These are phyloP conservation scores for Capricornis sumatraensis DNA, from an alignment of 2,113 vertebrate genomes.

Conservation along the genomic window DNA sequence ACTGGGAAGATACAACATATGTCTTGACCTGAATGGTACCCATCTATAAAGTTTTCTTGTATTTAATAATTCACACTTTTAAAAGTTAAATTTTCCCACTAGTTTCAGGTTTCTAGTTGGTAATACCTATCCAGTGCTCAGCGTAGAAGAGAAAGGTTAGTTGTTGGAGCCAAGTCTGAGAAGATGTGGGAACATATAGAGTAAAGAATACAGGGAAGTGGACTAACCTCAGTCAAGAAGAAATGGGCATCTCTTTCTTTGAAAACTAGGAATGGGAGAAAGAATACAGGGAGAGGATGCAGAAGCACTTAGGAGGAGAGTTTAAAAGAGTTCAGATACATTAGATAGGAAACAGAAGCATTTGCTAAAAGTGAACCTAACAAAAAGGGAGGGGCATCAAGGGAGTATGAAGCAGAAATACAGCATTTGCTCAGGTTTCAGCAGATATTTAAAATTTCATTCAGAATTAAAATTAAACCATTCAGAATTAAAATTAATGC, in stretches of 20 bases:
- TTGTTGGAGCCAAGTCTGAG: not conserved
- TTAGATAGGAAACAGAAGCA: not conserved
- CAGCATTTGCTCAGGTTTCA: not conserved
- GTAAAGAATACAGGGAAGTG: not conserved
- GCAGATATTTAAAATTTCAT: slow-evolving; percentile 1
- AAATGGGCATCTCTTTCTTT: not conserved
- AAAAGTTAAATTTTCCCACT: not conserved
- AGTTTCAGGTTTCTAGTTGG: not conserved
- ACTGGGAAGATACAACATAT: not conserved
- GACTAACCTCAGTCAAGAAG: not conserved
- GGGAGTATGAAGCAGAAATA: not conserved
- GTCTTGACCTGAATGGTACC: not conserved
- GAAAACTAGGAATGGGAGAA: not conserved
- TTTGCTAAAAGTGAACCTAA: not conserved
- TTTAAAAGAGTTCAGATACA: not conserved
- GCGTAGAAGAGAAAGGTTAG: not conserved
- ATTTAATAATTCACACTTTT: not conserved
- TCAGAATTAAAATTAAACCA: not conserved
- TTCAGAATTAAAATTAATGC: not conserved
- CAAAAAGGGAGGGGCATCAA: not conserved
- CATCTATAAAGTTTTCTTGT: not conserved
- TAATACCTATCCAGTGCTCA: not conserved
- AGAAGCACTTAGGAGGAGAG: not conserved
- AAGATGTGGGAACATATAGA: not conserved
- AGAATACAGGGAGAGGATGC: not conserved